A percentile compares a stretch with the other conserved stretches of the same genome.
phyloP scores from a whole-genome alignment of 2,113 vertebrate species.

The Chiloscyllium plagiosum region DNA sequence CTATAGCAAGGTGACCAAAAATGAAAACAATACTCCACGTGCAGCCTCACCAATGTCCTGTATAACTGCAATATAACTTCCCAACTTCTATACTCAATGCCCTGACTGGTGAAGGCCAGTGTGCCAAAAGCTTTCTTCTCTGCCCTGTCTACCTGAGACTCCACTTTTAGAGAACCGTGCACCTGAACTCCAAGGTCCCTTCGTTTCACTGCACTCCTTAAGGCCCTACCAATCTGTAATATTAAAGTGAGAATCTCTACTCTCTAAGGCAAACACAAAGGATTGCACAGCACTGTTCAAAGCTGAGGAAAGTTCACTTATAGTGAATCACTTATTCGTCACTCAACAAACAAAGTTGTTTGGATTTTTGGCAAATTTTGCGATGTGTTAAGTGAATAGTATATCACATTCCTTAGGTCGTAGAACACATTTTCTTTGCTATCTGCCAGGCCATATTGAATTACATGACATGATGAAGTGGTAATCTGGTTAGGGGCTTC shows the following conservation, averaged over 20 bases:
- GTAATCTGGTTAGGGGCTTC: neutral
- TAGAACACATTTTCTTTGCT: neutral
- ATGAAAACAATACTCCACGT: too few species aligned
- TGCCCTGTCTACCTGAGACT: too few species aligned
- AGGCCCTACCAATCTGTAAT: too few species aligned
- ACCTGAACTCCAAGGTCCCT: too few species aligned
- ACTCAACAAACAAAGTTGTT: neutral
- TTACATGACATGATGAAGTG: neutral
- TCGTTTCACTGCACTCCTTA: too few species aligned
- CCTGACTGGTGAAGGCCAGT: too few species aligned
- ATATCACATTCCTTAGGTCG: neutral
- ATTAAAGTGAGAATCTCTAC: neutral
- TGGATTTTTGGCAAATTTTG: neutral
- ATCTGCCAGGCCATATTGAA: neutral
- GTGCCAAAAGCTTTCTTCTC: too few species aligned
- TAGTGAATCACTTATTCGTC: neutral
- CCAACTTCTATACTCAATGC: too few species aligned
- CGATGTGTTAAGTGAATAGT: neutral
- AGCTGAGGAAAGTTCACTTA: neutral
- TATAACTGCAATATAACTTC: too few species aligned
- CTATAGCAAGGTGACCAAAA: too few species aligned
- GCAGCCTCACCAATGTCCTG: too few species aligned
- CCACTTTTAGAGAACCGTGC: too few species aligned
- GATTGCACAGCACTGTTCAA: neutral
- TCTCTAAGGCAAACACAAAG: neutral